Evolutionary conservation across 2,797 vertebrate species (phyloP).

Genomic region (Acanthis flammea): DNA sequence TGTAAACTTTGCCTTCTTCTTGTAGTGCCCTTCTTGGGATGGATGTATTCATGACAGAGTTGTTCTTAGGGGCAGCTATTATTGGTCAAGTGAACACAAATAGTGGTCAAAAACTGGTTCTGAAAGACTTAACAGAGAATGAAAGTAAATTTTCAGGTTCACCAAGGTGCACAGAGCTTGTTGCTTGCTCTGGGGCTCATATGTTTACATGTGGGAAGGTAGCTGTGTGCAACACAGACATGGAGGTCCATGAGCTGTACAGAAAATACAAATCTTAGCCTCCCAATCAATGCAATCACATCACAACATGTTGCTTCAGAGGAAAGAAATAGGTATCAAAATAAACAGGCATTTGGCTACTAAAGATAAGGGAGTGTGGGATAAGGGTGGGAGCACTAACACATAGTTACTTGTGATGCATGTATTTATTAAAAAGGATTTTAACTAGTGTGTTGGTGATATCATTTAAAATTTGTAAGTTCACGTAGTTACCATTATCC

Average conservation of each 20-base stretch:
- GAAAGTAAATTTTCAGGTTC: background rate
- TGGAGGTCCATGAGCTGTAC: background rate
- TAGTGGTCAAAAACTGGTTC: background rate
- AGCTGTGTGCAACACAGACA: fast-evolving
- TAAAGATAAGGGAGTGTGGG: background rate
- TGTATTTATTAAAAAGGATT: background rate
- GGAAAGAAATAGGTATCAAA: background rate
- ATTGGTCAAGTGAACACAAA: background rate
- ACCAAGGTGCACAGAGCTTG: background rate
- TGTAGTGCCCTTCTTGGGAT: background rate
- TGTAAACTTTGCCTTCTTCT: background rate
- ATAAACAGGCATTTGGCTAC: background rate
- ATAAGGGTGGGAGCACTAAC: background rate
- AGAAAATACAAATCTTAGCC: background rate
- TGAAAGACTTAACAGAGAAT: background rate
- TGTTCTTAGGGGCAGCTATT: background rate
- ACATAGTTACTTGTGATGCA: background rate
- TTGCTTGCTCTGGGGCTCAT: background rate
- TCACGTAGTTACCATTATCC: background rate
- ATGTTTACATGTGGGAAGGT: background rate
- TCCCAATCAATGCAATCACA: background rate
- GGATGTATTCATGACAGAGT: background rate
- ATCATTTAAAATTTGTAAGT: background rate
- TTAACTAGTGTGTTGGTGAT: background rate
- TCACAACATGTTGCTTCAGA: background rate